phyloP scores from a whole-genome alignment of 64 coral and sea anemone species.

The Dendrophyllia cribrosa region DNA sequence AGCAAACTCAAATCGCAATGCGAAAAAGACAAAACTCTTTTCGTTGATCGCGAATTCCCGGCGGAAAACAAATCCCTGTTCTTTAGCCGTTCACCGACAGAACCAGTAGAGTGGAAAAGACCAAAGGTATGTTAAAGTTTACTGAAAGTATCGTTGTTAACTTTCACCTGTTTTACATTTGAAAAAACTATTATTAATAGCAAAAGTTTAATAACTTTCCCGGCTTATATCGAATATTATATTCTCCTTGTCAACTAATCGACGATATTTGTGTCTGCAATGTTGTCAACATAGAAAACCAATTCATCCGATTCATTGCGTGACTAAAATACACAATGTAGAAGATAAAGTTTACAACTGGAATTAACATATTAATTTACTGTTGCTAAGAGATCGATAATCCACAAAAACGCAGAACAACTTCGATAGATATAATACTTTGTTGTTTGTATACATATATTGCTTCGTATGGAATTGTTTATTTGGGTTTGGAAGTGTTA shows the following conservation, averaged over 20 bases:
- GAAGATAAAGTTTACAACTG: background rate
- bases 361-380: background rate
- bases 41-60: conserved; percentile 77
- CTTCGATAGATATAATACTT: no score
- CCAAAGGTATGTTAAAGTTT: conserved; percentile 65
- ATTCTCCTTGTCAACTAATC: background rate
- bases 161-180: background rate
- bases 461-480: no score
- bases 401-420: background rate
- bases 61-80: conserved; percentile 77
- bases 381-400: background rate
- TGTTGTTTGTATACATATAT: no score
- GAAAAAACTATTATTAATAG: no score
- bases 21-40: conserved; percentile 59
- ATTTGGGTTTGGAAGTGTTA: no score
- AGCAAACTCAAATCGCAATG: conserved; percentile 74
- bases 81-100: conserved; percentile 74
- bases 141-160: background rate
- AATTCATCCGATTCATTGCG: background rate
- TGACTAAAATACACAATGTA: background rate
- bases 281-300: background rate
- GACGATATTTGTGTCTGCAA: background rate
- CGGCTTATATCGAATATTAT: no score
- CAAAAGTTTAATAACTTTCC: no score
- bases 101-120: conserved; percentile 81